phyloP scores from a whole-genome alignment of 2,888 invertebrate genomes.

The Masnerella sp. region DNA sequence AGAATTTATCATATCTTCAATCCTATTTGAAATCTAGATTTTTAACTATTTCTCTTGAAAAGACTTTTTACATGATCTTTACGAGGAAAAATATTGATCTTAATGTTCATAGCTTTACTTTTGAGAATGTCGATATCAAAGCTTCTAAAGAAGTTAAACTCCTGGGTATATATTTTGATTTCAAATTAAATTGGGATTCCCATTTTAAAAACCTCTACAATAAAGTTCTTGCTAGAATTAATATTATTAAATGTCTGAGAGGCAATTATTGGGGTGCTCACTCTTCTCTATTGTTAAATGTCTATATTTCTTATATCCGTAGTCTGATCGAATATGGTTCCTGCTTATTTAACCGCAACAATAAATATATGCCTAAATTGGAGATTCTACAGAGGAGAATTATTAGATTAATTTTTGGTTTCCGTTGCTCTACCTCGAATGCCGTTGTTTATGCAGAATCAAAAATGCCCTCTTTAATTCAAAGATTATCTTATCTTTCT shows the following conservation, averaged over 20 bases:
- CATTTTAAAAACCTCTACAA: not conserved
- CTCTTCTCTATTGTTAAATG: not conserved
- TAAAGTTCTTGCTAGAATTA: not conserved
- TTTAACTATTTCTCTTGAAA: not conserved
- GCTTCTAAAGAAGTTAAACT: not conserved
- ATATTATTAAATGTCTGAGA: not conserved
- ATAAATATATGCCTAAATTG: slow-evolving; percentile 1
- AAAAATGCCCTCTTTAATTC: not conserved
- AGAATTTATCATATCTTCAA: too few species aligned
- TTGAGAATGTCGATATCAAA: not conserved
- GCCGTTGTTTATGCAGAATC: slow-evolving; percentile 12
- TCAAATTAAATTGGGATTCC: not conserved
- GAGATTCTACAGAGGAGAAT: not conserved
- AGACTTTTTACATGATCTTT: not conserved
- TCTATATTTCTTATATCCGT: not conserved
- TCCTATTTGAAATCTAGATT: too few species aligned
- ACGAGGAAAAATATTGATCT: not conserved
- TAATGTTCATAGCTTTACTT: not conserved
- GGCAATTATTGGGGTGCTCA: not conserved
- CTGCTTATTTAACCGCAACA: not conserved
- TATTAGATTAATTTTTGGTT: slow-evolving; percentile 1
- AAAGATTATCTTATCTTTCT: slow-evolving; percentile 6
- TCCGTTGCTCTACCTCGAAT: slow-evolving; percentile 2
- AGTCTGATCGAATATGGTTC: not conserved
- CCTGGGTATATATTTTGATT: not conserved